Percentiles rank a stretch among this genome's conserved stretches.
Conservation (phyloP, 2,888 invertebrate genomes). For the Galerucella nymphaeae region DNA sequence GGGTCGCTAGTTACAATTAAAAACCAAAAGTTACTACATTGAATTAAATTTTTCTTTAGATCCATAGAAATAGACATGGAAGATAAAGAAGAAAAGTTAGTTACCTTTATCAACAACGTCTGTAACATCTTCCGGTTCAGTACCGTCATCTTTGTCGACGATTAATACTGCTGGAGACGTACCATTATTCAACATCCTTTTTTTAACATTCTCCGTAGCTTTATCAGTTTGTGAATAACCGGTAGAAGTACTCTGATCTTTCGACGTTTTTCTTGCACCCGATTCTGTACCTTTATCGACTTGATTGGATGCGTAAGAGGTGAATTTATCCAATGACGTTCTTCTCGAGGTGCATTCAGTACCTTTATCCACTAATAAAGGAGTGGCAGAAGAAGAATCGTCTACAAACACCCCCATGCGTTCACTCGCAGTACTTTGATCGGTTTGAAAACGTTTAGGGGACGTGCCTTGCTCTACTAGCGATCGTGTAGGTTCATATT, state of each 20-base stretch:
- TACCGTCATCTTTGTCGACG: background rate
- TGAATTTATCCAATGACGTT: background rate
- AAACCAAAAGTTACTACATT: too few species aligned
- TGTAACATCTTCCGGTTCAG: background rate
- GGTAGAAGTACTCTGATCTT: background rate
- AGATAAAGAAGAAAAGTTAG: background rate
- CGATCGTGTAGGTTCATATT: background rate
- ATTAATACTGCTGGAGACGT: background rate
- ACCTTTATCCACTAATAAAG: background rate
- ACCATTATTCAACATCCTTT: background rate
- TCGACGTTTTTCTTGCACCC: background rate
- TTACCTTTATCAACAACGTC: background rate
- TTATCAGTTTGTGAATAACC: background rate
- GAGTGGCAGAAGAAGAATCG: background rate
- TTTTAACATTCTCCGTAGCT: background rate
- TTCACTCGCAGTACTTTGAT: background rate
- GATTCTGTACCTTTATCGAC: background rate
- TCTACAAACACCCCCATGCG: background rate
- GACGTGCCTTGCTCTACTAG: background rate
- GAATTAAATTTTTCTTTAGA: too few species aligned
- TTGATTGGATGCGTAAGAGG: background rate
- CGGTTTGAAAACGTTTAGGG: background rate
- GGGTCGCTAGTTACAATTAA: too few species aligned
- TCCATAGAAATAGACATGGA: too few species aligned
- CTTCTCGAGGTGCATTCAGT: background rate